Conservation (phyloP, 2,888 invertebrate genomes). For the Germaria angustata region DNA sequence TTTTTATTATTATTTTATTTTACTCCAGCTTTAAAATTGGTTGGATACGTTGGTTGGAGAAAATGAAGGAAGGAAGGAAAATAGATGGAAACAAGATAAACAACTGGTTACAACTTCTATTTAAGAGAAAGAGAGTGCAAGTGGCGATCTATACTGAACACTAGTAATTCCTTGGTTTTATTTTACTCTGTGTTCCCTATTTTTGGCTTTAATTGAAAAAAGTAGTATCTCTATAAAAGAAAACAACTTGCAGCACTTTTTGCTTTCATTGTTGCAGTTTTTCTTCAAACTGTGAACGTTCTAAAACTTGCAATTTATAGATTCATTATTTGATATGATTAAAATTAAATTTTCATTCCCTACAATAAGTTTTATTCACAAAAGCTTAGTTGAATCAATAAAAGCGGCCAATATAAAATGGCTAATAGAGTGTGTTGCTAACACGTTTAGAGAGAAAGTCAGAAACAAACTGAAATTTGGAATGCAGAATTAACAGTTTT, state of each 20-base stretch:
- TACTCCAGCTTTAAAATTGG: slow-evolving; percentile 48
- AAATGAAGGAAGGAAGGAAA: slow-evolving; percentile 54
- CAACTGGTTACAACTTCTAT: slow-evolving; percentile 54
- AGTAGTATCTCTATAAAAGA: slow-evolving; percentile 60
- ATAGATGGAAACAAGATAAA: slow-evolving; percentile 59
- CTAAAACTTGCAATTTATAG: slow-evolving; percentile 48
- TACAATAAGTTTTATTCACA: neutral
- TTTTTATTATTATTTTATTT: neutral
- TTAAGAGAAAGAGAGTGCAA: slow-evolving; percentile 65
- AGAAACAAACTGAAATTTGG: neutral
- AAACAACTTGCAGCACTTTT: slow-evolving; percentile 26
- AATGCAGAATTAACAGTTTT: neutral
- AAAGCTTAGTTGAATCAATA: neutral
- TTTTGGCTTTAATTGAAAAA: slow-evolving; percentile 61
- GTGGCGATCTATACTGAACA: slow-evolving; percentile 38
- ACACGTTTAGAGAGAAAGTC: neutral
- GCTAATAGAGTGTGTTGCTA: neutral
- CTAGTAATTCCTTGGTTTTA: slow-evolving; percentile 6
- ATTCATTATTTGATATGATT: slow-evolving; percentile 61
- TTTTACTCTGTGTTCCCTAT: slow-evolving; percentile 5
- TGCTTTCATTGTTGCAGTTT: neutral
- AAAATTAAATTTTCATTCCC: slow-evolving; percentile 41
- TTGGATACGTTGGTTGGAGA: slow-evolving; percentile 24
- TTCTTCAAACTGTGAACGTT: slow-evolving; percentile 32
- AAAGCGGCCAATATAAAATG: neutral